These are phyloP conservation scores for Pygoscelis antarcticus DNA, from an alignment of 2,113 vertebrate species.

Conservation along the genomic window DNA sequence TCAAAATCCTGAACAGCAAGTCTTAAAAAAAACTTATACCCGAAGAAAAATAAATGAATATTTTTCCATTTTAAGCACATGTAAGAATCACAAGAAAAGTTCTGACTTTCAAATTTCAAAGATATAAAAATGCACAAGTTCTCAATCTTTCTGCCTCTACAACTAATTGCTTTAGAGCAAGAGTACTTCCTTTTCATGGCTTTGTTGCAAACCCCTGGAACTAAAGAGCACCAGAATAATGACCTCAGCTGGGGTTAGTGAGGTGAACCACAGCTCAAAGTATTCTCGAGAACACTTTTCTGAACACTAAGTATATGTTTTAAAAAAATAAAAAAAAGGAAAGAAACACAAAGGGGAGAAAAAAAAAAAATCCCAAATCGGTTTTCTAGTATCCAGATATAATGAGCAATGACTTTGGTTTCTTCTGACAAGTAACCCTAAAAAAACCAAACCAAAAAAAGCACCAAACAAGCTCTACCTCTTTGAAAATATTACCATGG, in stretches of 20 bases:
- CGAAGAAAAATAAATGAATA: not conserved
- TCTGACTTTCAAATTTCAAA: constrained; percentile 32
- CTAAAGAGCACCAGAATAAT: constrained; percentile 57
- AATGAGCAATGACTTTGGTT: constrained; percentile 15
- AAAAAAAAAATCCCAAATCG: not conserved
- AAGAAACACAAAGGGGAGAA: constrained; percentile 21
- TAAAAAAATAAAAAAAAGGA: not conserved
- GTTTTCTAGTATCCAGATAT: constrained; percentile 13
- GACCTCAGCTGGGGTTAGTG: constrained; percentile 53
- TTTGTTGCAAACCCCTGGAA: constrained; percentile 57
- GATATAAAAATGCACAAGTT: constrained; percentile 31
- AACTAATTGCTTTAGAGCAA: constrained; percentile 57
- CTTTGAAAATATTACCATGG: not conserved
- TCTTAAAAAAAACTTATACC: not conserved
- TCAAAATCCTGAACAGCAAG: not conserved
- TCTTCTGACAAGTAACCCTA: not conserved
- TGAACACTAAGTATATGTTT: constrained; percentile 19
- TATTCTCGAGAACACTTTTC: constrained; percentile 8
- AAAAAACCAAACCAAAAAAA: not conserved
- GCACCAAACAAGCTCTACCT: not conserved
- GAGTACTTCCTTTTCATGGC: constrained; percentile 47
- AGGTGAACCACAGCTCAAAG: constrained; percentile 57
- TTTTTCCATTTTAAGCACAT: not conserved
- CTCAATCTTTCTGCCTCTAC: constrained; percentile 14
- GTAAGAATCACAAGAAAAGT: not conserved